A percentile compares a stretch with the other conserved stretches of the same genome.
These are phyloP conservation scores for Osmerus mordax DNA, from an alignment of 2,113 vertebrate species.

Conservation along the genomic window DNA sequence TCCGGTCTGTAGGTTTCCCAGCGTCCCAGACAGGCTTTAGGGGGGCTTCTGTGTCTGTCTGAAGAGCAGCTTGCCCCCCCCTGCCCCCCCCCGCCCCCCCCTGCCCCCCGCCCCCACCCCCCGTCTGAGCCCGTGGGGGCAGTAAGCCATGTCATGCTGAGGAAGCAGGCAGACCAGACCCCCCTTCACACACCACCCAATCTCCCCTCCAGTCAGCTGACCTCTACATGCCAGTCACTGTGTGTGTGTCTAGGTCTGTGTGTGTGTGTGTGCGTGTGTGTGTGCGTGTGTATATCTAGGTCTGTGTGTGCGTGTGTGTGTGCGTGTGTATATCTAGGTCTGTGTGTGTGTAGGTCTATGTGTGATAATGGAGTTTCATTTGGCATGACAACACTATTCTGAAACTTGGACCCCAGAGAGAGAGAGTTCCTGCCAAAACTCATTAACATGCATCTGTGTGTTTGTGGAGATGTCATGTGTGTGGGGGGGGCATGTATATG, in stretches of 20 bases:
- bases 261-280: conserved; percentile 3
- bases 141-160: conserved; percentile 9
- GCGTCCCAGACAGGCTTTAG: conserved; percentile 13
- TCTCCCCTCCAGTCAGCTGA: conserved; percentile 35
- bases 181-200: background rate
- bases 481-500: background rate
- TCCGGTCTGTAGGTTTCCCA: conserved; percentile 8
- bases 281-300: background rate
- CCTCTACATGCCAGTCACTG: conserved; percentile 8
- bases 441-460: background rate
- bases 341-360: background rate
- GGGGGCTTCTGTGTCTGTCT: conserved; percentile 11
- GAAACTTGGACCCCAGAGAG: conserved; percentile 5
- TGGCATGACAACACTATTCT: conserved; percentile 27
- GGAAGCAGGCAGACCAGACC: background rate
- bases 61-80: conserved; percentile 9
- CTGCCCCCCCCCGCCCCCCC: background rate
- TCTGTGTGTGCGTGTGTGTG: too few species aligned
- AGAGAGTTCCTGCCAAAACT: background rate
- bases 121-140: conserved; percentile 5
- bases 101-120: too few species aligned
- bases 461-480: too few species aligned
- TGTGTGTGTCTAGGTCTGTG: background rate
- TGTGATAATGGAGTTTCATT: background rate
- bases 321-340: too few species aligned